phyloP scores from a whole-genome alignment of 1,140 invertebrate genomes.

The Zeugodacus cucurbitae region DNA sequence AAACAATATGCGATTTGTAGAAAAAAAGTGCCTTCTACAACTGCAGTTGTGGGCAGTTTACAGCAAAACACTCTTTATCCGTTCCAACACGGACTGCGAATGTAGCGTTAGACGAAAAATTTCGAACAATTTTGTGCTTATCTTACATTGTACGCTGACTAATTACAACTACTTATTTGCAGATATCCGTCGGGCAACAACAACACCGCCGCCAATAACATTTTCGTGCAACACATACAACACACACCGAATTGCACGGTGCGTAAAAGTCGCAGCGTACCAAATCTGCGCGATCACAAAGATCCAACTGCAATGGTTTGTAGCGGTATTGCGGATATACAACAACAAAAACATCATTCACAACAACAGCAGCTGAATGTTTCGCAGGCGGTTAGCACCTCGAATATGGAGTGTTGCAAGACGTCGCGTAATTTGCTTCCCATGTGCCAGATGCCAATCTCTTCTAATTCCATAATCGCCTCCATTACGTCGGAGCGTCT shows the following conservation, averaged over 20 bases:
- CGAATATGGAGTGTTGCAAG: constrained; percentile 72
- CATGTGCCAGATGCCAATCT: constrained; percentile 66
- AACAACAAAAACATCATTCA: constrained; percentile 46
- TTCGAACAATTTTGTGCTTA: background rate
- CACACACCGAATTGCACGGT: constrained; percentile 57
- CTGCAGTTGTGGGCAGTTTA: background rate
- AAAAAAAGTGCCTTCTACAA: background rate
- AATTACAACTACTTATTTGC: constrained; percentile 42
- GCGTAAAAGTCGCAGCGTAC: constrained; percentile 79
- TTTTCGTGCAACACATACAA: constrained; percentile 56
- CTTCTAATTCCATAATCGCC: constrained; percentile 50
- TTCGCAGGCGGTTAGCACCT: constrained; percentile 70
- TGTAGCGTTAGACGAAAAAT: background rate
- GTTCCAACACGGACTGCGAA: background rate
- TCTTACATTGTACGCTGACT: background rate
- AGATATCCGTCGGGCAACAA: constrained; percentile 84
- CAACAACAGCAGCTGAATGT: constrained; percentile 55
- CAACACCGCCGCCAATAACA: constrained; percentile 68
- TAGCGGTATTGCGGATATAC: constrained; percentile 40
- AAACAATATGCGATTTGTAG: background rate
- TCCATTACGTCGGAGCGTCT: constrained; percentile 56
- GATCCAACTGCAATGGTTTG: constrained; percentile 38
- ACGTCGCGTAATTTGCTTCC: constrained; percentile 61
- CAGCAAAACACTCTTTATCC: background rate
- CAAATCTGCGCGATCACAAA: constrained; percentile 71